Base-by-base conservation (phyloP, 2,113 vertebrate species). In the Phyllopteryx taeniolatus region DNA sequence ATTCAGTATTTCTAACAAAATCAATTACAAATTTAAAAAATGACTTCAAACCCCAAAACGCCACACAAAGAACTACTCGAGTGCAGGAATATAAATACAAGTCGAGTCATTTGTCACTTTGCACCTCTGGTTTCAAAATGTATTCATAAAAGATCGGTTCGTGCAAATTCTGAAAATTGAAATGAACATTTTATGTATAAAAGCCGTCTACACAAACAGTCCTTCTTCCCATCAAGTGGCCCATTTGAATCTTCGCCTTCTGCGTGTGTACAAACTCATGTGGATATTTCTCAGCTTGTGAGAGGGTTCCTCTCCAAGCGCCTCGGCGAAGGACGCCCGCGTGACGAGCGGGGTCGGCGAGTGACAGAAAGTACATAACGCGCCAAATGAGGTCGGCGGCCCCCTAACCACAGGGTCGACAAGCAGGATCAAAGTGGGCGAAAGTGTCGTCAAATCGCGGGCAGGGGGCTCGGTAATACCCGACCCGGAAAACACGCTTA, bases 391-490 rank as follows among this genome's bases (percentile, higher is more conserved):
- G 80, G 69, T 86, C 75, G 69, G 46, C 72, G 54, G 66, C 59
- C 64, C 51, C 31, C 64, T 62, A 51, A 74, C 27, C 44, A 27
- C 11, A 2, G 44, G 70, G 75, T 79, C 68, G 73, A 83, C 33
- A 43, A 71, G 73, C 22, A 67, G 66, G 65, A 76, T 82, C 47
- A 76, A 22, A 82, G 77, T 67, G 2, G 7, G 66, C 53, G 8
- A 22, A 46, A 71, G 77, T 82, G 75, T 83, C 83, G 77, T 83
- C 77, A 78, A 57, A 70, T 70, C 22, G 66, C 42, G 20, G 44
- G 27, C 69, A 51, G 68, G 67, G 71, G 72, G 76, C 63, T 72
- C 47, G 11, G 12, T 44, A 5, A 54, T 39, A 46, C 60, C 33
- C 69, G 60, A 80, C 71, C 69, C 63, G 31, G 12, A 61, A 66